Conservation (phyloP, 2,888 invertebrate genomes). For the Byasa hedistus region DNA sequence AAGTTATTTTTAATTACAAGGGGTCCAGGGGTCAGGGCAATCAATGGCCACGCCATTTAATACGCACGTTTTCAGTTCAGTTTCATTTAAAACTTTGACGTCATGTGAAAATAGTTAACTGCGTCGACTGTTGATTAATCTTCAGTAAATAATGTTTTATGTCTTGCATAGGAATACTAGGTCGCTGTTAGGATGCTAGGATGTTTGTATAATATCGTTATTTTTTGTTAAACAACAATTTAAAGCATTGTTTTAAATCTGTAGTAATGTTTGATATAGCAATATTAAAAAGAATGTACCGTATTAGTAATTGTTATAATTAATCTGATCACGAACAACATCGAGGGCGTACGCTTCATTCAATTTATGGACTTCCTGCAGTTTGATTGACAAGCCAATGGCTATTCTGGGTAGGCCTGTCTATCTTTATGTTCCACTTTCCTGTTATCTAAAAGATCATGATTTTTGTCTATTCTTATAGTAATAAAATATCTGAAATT, state of each 20-base stretch:
- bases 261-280: neutral
- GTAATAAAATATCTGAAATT: neutral
- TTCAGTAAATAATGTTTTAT: neutral
- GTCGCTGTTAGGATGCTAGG: neutral
- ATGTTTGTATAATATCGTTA: too few species aligned
- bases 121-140: slow-evolving; percentile 7
- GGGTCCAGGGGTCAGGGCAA: slow-evolving; percentile 9
- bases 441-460: neutral
- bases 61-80: slow-evolving; percentile 18
- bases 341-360: slow-evolving; percentile 65
- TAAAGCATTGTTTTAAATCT: too few species aligned
- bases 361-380: slow-evolving; percentile 49
- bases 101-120: slow-evolving; percentile 18
- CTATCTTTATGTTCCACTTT: neutral
- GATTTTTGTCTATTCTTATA: neutral
- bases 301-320: slow-evolving; percentile 6
- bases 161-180: neutral
- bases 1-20: neutral
- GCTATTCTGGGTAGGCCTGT: slow-evolving; percentile 7
- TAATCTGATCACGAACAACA: slow-evolving; percentile 44
- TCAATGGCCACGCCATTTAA: slow-evolving; percentile 13
- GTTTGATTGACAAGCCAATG: slow-evolving; percentile 73
- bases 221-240: too few species aligned
- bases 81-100: slow-evolving; percentile 22
- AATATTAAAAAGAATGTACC: neutral